Percentiles rank a stretch among this genome's conserved stretches.
phyloP scores from a whole-genome alignment of 2,113 vertebrate species.

The Ceratotherium simum region DNA sequence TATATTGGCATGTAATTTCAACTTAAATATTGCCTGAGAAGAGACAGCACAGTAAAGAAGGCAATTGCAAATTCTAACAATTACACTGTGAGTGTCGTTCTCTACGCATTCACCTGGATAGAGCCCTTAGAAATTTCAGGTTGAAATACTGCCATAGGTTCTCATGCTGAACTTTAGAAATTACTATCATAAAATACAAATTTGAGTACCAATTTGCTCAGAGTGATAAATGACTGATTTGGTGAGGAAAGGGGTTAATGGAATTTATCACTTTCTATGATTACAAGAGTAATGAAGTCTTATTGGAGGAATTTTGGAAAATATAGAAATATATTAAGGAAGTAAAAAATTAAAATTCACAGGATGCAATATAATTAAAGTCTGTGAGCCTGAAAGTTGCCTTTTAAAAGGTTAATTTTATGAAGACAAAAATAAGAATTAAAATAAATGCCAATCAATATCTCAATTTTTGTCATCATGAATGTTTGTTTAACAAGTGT shows the following conservation, averaged over 20 bases:
- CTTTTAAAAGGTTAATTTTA: constrained; percentile 38
- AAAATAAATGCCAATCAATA: background rate
- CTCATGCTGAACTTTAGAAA: background rate
- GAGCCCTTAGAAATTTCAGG: constrained; percentile 35
- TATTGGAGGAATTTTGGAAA: constrained; percentile 35
- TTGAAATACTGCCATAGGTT: constrained; percentile 32
- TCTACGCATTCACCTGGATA: background rate
- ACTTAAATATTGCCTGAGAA: background rate
- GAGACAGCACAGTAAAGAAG: background rate
- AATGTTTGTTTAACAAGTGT: constrained; percentile 43
- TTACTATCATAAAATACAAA: constrained; percentile 18
- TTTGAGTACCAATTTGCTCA: constrained; percentile 10
- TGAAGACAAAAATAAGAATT: constrained; percentile 32
- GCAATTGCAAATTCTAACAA: background rate
- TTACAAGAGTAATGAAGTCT: constrained; percentile 26
- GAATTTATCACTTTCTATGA: constrained; percentile 29
- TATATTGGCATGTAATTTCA: constrained; percentile 25
- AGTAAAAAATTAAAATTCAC: constrained; percentile 17
- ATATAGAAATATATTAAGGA: constrained; percentile 1
- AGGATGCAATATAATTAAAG: background rate
- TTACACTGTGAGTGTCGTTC: background rate
- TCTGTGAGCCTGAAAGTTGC: background rate
- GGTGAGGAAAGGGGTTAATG: background rate
- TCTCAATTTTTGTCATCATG: background rate
- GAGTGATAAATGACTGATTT: background rate